Base-by-base conservation (phyloP, 2,888 invertebrate species). In the Teinopalpus imperialis region DNA sequence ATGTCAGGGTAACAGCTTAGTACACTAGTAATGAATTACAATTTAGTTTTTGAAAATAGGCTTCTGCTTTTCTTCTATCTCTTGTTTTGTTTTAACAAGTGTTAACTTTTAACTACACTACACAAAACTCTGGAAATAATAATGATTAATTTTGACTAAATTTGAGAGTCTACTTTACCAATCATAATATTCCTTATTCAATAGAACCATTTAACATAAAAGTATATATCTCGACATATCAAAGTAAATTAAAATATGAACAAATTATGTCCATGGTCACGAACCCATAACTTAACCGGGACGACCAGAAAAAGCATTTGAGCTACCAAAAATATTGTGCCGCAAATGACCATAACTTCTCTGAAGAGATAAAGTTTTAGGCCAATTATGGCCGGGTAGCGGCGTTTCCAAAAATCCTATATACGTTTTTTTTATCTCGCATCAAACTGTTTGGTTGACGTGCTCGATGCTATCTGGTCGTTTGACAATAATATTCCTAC, bases 331-430 rank as follows among this genome's bases (percentile, higher is more conserved):
- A 68, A 66, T 69, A 69, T 63, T 57, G 62, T 61, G 62, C 69
- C 72, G 68, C 65, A 79, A 85, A 81, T 74, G 80, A 74, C 80
- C 80, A 78, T 74, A 73, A 73, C 58, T 87, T 86, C 86, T 71
- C 64, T 74, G 86, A 85, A 87, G 62, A 81, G 79, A 82, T 86
- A 81, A 85, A 77, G 60, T 71, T 72, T 74, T 69, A 54, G 62
- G 59, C 82, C 86, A 85, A 83, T 86, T 86, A 85, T 74, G 74
- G 76, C 54, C 56, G 69, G 59, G 61, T 59, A 71, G 80, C 81
- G 79, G 81, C 63, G 72, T 81, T 83, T 83, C 82, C 83, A 80
- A 83, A 85, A 85, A 85, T 80, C 71, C 63, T 63, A 72, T 72
- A 75, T 73, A 62, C 54, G 41, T 56, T 32, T 29, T 63, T 69